phyloP scores from a whole-genome alignment of 1,140 invertebrate genomes.

The Apis florea region DNA sequence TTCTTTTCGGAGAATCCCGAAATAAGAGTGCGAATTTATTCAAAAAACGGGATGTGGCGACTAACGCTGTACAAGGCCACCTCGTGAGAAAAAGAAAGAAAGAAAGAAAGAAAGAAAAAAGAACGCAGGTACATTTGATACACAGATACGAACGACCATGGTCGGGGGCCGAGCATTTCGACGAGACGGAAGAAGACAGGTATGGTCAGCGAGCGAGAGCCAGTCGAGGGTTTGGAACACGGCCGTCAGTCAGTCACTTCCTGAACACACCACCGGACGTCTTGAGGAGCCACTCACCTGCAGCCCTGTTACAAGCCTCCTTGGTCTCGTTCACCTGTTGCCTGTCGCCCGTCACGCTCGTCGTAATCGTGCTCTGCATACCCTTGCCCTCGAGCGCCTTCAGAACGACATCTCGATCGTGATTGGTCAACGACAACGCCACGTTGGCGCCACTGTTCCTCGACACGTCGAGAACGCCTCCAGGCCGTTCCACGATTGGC shows the following conservation, averaged over 20 bases:
- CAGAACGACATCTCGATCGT: conserved; percentile 18
- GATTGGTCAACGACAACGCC: conserved; percentile 7
- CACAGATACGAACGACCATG: neutral
- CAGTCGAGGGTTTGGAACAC: conserved; percentile 66
- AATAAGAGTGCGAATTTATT: too few relatives aligned
- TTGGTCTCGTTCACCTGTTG: conserved; percentile 67
- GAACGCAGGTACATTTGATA: conserved; percentile 63
- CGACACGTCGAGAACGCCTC: conserved; percentile 42
- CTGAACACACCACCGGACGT: conserved; percentile 70
- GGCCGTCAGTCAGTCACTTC: conserved; percentile 68
- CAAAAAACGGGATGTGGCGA: neutral
- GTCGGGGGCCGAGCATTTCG: conserved; percentile 27
- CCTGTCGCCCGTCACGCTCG: conserved; percentile 30
- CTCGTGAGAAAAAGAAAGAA: neutral
- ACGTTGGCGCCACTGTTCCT: conserved; percentile 4
- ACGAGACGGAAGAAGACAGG: neutral
- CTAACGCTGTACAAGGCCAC: conserved; percentile 18
- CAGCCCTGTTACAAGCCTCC: conserved; percentile 70
- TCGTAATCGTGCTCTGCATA: conserved; percentile 1
- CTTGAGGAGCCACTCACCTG: conserved; percentile 78
- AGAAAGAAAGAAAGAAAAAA: neutral
- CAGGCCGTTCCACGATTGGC: conserved; percentile 61
- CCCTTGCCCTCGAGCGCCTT: conserved; percentile 25
- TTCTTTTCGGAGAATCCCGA: too few relatives aligned
- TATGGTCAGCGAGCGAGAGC: conserved; percentile 14